These are phyloP conservation scores for Anoplopoma fimbria DNA, from an alignment of 2,113 vertebrate species.

Conservation along the genomic window DNA sequence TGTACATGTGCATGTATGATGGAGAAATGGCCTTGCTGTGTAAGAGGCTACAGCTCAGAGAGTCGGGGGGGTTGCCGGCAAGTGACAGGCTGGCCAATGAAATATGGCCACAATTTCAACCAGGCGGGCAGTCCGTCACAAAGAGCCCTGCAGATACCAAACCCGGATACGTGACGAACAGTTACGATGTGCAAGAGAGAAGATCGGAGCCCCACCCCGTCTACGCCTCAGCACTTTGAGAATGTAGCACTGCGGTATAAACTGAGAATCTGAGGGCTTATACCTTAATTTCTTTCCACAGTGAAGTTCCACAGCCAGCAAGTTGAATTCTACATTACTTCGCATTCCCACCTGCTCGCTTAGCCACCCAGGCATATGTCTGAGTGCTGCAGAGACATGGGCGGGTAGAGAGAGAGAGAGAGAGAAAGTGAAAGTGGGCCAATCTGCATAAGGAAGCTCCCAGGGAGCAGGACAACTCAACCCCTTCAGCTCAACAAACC, in stretches of 20 bases:
- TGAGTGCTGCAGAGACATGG: constrained; percentile 51
- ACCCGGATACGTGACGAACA: neutral
- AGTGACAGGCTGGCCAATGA: constrained; percentile 62
- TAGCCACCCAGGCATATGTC: constrained; percentile 36
- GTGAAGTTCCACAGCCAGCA: constrained; percentile 28
- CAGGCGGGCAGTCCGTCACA: constrained; percentile 48
- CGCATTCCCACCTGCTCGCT: constrained; percentile 22
- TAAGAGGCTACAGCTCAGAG: constrained; percentile 60
- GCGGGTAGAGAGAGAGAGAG: neutral
- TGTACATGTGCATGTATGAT: constrained; percentile 16
- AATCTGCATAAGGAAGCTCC: constrained; percentile 51
- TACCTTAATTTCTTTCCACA: neutral
- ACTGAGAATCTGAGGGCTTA: neutral
- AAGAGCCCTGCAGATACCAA: constrained; percentile 30
- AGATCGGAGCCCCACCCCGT: constrained; percentile 14
- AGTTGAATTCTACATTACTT: constrained; percentile 18
- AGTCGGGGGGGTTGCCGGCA: constrained; percentile 19
- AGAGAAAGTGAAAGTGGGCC: constrained; percentile 57
- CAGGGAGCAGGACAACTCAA: constrained; percentile 46
- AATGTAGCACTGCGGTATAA: constrained; percentile 3
- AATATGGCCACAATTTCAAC: constrained; percentile 69
- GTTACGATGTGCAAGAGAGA: neutral
- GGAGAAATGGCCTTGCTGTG: constrained; percentile 54
- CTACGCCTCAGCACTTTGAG: neutral
- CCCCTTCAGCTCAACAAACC: constrained; percentile 62